phyloP scores from a whole-genome alignment of 2,888 invertebrate species.

The Asteroscopus sphinx region DNA sequence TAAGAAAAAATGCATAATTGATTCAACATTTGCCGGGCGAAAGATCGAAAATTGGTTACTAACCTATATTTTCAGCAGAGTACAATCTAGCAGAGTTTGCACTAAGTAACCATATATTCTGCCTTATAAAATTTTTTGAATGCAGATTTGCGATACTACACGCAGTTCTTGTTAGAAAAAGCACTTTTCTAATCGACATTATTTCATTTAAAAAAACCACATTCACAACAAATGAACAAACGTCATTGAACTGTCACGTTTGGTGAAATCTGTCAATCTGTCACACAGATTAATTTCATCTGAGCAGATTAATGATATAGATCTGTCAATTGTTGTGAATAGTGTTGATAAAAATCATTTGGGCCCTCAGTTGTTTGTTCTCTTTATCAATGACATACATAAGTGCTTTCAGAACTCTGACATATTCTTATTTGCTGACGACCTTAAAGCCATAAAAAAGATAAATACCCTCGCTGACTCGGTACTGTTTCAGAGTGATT shows the following conservation, averaged over 20 bases:
- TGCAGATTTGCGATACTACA: constrained; percentile 75
- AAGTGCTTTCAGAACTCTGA: too few species aligned
- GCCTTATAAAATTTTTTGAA: constrained; percentile 70
- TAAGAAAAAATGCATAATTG: constrained; percentile 7
- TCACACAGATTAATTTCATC: too few species aligned
- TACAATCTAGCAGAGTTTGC: constrained; percentile 77
- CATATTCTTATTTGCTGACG: too few species aligned
- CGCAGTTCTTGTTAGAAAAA: constrained; percentile 75
- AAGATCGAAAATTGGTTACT: constrained; percentile 64
- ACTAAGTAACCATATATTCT: constrained; percentile 74
- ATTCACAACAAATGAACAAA: constrained; percentile 71
- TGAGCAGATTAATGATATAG: too few species aligned
- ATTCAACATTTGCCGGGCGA: constrained; percentile 29
- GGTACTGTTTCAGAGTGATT: too few species aligned
- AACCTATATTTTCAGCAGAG: constrained; percentile 84
- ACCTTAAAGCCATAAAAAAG: too few species aligned
- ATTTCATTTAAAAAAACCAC: constrained; percentile 65
- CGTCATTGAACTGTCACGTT: constrained; percentile 55
- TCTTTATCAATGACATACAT: too few species aligned
- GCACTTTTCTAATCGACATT: constrained; percentile 84
- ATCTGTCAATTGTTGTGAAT: too few species aligned
- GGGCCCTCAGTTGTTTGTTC: too few species aligned
- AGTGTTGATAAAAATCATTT: too few species aligned
- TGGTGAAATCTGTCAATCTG: too few species aligned
- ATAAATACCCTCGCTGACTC: too few species aligned